These are phyloP conservation scores for Poeciliopsis prolifica DNA, from an alignment of 2,113 vertebrate genomes.

Conservation along the genomic window DNA sequence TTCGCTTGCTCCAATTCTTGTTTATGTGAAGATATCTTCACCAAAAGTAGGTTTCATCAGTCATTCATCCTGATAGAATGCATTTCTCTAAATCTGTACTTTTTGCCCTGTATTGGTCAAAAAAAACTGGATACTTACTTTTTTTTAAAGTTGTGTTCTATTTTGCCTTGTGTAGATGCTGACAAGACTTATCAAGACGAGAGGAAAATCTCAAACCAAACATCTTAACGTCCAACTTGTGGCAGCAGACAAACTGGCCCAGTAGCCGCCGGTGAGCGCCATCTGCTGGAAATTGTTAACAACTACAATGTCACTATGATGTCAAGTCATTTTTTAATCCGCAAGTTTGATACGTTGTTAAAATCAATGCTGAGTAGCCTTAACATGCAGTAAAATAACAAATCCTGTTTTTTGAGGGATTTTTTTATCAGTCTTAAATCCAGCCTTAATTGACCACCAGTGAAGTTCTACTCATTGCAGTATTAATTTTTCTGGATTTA, in stretches of 20 bases:
- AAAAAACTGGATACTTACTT: not conserved
- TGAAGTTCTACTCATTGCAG: not conserved
- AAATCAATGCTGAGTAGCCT: not conserved
- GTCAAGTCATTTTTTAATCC: not conserved
- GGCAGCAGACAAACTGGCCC: conserved; percentile 96
- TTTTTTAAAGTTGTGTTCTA: conserved; percentile 5
- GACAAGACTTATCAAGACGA: conserved; percentile 96
- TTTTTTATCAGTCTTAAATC: not conserved
- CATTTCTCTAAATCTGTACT: not conserved
- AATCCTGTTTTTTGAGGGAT: too few relatives aligned
- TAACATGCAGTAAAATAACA: not conserved
- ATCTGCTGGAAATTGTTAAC: conserved; percentile 39
- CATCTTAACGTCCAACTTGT: conserved; percentile 99
- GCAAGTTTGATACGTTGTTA: not conserved
- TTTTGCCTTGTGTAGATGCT: conserved; percentile 84
- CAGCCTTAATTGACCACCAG: not conserved
- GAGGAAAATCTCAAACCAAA: conserved; percentile 98
- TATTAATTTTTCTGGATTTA: not conserved
- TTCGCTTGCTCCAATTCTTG: conserved; percentile 93
- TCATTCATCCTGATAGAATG: not conserved
- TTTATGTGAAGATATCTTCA: conserved; percentile 98
- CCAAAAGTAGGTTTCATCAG: conserved; percentile 85
- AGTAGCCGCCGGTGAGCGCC: conserved; percentile 91
- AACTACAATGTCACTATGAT: not conserved
- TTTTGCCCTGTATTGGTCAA: not conserved